Percentiles rank a stretch among this genome's conserved stretches.
These are phyloP conservation scores for Tetranychus urticae DNA, from an alignment of 1,140 invertebrate genomes.

Conservation along the genomic window DNA sequence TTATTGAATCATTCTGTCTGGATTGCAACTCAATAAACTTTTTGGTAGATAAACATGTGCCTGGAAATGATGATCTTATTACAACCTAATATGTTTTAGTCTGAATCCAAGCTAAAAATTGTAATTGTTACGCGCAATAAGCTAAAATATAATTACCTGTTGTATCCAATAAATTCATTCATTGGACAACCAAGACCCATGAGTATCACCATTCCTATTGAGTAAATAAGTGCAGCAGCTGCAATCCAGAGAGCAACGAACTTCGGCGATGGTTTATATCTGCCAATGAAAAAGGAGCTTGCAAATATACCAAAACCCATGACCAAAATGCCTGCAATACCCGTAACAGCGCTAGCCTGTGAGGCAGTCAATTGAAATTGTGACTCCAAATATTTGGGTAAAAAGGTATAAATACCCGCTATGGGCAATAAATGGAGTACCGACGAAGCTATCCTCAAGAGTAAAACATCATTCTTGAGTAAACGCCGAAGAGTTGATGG, in stretches of 20 bases:
- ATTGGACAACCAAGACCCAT: conserved; percentile 73
- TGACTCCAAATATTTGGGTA: conserved; percentile 76
- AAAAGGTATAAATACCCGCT: conserved; percentile 68
- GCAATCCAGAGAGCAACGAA: conserved; percentile 75
- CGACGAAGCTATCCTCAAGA: conserved; percentile 62
- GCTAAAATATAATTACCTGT: too few relatives aligned
- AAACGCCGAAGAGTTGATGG: conserved; percentile 59
- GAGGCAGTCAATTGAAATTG: conserved; percentile 67
- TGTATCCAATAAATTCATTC: conserved; percentile 42
- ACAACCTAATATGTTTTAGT: too few relatives aligned
- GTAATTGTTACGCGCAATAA: too few relatives aligned
- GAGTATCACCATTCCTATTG: conserved; percentile 55
- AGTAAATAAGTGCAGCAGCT: conserved; percentile 58
- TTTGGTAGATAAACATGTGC: too few relatives aligned
- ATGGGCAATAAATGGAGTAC: conserved; percentile 72
- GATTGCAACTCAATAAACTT: too few relatives aligned
- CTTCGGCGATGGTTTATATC: conserved; percentile 51
- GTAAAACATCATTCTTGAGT: conserved; percentile 63
- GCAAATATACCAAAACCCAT: conserved; percentile 73
- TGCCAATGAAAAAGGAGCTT: conserved; percentile 56
- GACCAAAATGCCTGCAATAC: conserved; percentile 66
- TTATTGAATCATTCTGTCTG: too few relatives aligned
- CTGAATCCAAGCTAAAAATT: too few relatives aligned
- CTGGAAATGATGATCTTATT: too few relatives aligned
- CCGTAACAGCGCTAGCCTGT: conserved; percentile 68